Percentiles rank a stretch among this genome's conserved stretches.
These are phyloP conservation scores for Tipula vernalis DNA, from an alignment of 2,888 invertebrate species.

Conservation along the genomic window DNA sequence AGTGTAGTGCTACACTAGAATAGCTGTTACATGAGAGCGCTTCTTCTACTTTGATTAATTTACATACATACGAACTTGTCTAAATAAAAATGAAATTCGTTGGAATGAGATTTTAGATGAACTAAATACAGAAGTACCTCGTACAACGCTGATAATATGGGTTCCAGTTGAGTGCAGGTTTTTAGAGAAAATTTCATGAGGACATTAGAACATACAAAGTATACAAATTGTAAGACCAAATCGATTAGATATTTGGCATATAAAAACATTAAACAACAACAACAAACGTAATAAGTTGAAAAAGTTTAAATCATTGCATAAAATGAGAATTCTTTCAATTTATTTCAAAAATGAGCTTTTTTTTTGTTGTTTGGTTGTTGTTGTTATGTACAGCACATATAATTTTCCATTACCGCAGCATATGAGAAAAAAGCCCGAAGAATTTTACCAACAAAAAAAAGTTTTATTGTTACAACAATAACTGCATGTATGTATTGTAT, in stretches of 20 bases:
- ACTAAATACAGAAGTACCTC: background rate
- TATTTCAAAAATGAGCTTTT: background rate
- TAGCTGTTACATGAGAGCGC: background rate
- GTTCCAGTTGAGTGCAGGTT: no score
- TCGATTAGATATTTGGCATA: no score
- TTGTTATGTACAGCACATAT: background rate
- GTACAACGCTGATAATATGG: no score
- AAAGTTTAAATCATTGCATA: no score
- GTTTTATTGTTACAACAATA: background rate
- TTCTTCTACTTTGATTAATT: background rate
- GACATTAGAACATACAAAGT: no score
- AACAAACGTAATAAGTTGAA: no score
- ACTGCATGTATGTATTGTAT: background rate
- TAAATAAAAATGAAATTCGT: background rate
- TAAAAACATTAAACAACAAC: no score
- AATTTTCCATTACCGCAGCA: background rate
- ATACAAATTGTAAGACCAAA: no score
- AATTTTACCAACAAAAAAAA: background rate
- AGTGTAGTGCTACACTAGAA: background rate
- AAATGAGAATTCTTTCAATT: no score
- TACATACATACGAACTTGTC: background rate
- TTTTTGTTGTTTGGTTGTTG: background rate
- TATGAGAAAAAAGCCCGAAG: background rate
- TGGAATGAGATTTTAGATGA: background rate
- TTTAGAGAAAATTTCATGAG: no score